Conservation (phyloP, 1,140 invertebrate genomes). For the Arion vulgaris region DNA sequence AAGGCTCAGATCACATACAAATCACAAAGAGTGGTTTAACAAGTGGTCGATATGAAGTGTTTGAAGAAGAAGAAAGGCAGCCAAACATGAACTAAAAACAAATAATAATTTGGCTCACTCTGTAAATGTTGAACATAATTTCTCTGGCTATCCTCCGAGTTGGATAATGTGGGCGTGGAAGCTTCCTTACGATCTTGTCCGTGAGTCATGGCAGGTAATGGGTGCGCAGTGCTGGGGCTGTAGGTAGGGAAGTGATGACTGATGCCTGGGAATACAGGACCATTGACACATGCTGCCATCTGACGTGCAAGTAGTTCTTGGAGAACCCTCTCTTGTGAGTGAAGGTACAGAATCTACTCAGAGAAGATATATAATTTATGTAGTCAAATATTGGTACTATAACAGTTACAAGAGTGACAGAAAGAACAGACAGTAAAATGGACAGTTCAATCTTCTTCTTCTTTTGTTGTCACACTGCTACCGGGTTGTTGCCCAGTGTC, state of each 20-base stretch:
- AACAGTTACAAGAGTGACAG: no score
- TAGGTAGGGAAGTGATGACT: constrained; percentile 60
- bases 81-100: no score
- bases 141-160: constrained; percentile 50
- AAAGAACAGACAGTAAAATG: neutral
- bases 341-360: constrained; percentile 27
- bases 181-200: constrained; percentile 55
- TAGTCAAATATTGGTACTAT: no score
- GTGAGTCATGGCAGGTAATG: constrained; percentile 63
- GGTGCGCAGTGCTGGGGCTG: constrained; percentile 54
- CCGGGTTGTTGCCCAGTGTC: no score
- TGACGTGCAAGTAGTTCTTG: constrained; percentile 67
- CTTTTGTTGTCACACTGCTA: no score
- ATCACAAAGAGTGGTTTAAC: no score
- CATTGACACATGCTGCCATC: constrained; percentile 56
- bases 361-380: no score
- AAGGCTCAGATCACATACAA: no score
- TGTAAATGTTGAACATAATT: constrained; percentile 66
- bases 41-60: no score
- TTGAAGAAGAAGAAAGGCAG: no score
- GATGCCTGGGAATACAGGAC: constrained; percentile 65
- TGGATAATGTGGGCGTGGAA: constrained; percentile 24
- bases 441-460: neutral
- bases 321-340: constrained; percentile 63
- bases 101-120: constrained; percentile 50